These are phyloP conservation scores for Stenodema calcarata DNA, from an alignment of 2,888 invertebrate genomes.

Conservation along the genomic window DNA sequence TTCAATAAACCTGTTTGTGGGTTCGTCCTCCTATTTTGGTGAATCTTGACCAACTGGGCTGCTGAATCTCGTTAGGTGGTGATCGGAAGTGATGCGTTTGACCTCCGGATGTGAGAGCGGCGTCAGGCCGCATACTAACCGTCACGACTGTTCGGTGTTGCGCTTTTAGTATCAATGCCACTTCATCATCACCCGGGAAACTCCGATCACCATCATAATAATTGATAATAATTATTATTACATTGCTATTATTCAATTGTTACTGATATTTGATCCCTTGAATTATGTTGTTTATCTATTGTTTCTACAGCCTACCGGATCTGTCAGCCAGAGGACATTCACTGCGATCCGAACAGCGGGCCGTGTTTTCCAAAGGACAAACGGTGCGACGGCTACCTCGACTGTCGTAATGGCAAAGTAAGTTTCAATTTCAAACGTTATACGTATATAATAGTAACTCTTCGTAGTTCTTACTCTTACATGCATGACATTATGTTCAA, in stretches of 20 bases:
- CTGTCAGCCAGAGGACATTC: constrained; percentile 84
- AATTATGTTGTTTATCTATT: too few species aligned
- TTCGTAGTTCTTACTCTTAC: too few species aligned
- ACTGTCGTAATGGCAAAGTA: constrained; percentile 76
- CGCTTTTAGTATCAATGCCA: background rate
- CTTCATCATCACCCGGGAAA: background rate
- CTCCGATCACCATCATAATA: too few species aligned
- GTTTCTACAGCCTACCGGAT: constrained; percentile 79
- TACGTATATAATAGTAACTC: too few species aligned
- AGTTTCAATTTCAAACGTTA: background rate
- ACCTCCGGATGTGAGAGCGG: too few species aligned
- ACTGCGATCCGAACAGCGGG: constrained; percentile 70
- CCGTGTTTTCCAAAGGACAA: constrained; percentile 88
- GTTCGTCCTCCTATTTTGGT: too few species aligned
- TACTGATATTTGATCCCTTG: background rate
- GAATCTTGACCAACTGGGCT: too few species aligned
- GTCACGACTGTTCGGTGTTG: background rate
- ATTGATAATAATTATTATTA: too few species aligned
- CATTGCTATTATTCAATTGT: background rate
- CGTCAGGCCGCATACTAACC: background rate
- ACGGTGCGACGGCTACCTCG: constrained; percentile 89
- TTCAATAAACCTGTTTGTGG: too few species aligned
- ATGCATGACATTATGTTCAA: too few species aligned
- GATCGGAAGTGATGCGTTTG: too few species aligned
- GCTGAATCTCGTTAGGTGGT: too few species aligned